Base-by-base conservation (phyloP, 1,140 invertebrate genomes). In the Cydia fagiglandana region DNA sequence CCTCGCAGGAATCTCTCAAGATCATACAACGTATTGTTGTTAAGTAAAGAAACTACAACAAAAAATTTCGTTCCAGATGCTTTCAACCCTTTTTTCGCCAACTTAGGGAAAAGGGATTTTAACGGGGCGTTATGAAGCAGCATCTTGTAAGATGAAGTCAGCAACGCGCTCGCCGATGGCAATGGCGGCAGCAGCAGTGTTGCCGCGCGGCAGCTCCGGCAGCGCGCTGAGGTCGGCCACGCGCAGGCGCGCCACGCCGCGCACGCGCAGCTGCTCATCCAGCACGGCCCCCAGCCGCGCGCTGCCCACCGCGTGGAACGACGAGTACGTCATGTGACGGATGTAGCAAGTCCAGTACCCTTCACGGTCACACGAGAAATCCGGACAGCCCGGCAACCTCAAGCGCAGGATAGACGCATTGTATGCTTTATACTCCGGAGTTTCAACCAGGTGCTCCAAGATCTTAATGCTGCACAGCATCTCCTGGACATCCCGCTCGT, bases 401-500 rank as follows among this genome's bases (percentile, higher is more conserved):
- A 86, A 70, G 7, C 38, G 64, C 12, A 84, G 15, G 5, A 89
- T 61, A 0, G 77, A 77, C 1, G 87, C 88, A 15, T 83, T 82
- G 2, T 77, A 45, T 24, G 76, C 61, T 80, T 91, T 83, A 83
- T 96, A 95, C 0, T 93, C 85, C 12, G 88, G 83, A 5, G 95
- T 95, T 2, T 94, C 85, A 53, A 93, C 86, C 30, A 96, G 50
- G 7, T 94, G 85, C 38, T 95, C 81, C 0, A 94, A 87, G 10
- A 94, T 88, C 28, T 93, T 88, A 0, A 96, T 91, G 0, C 94
- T 95, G 10, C 93, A 87, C 0, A 96, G 84, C 13, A 96, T 87
- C 9, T 95, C 89, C 24, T 95, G 91, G 12, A 95, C 80, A 78
- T 97, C 96, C 4, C 94, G 91, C 0, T 94, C 87, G 83, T 95